Conservation (phyloP, 1,140 invertebrate genomes). For the Formica selysi region DNA sequence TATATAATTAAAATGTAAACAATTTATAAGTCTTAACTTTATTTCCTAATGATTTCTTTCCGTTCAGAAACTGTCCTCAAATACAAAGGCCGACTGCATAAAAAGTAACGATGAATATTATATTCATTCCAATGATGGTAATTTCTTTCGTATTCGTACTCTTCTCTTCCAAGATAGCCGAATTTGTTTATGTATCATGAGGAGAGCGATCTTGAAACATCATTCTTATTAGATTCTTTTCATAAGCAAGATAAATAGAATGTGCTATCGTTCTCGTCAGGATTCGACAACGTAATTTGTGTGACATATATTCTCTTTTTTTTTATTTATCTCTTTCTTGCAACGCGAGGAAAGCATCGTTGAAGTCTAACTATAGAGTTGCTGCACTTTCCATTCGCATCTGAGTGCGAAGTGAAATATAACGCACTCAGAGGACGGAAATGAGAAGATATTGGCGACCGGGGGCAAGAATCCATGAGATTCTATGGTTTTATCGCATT, state of each 20-base stretch:
- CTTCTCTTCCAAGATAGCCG: no score
- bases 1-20: no score
- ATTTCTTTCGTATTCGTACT: no score
- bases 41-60: no score
- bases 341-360: constrained; percentile 11
- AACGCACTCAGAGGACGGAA: constrained; percentile 38
- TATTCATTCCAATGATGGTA: no score
- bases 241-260: neutral
- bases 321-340: constrained; percentile 74
- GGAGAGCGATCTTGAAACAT: no score
- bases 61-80: no score
- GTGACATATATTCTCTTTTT: constrained; percentile 42
- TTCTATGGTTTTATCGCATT: constrained; percentile 45
- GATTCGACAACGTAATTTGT: constrained; percentile 62
- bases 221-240: no score
- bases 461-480: constrained; percentile 41
- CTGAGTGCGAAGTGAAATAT: constrained; percentile 53
- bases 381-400: constrained; percentile 48
- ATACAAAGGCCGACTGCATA: no score
- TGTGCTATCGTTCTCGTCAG: constrained; percentile 66
- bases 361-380: constrained; percentile 33
- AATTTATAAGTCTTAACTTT: no score
- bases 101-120: no score
- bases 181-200: no score
- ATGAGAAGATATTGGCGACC: constrained; percentile 58